Percentiles rank a stretch among this genome's conserved stretches.
Evolutionary conservation across 2,797 vertebrate genomes (phyloP).

Genomic region (Paramormyrops hopkinsi): DNA sequence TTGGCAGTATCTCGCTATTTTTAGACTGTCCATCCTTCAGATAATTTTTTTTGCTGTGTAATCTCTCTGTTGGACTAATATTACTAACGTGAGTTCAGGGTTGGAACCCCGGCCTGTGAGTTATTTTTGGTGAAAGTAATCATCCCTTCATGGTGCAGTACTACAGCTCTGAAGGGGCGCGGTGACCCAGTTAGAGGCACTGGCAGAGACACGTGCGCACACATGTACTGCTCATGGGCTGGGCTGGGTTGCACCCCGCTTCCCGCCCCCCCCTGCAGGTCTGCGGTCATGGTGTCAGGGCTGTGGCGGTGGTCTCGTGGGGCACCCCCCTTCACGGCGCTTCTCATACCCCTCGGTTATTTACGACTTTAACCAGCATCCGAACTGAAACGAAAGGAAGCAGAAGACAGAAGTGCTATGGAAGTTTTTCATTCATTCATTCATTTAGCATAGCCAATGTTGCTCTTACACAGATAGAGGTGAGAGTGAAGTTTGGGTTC

Average conservation of each 20-base stretch:
- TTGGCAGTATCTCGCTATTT: background rate
- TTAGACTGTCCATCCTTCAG: background rate
- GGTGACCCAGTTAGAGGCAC: background rate
- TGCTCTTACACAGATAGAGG: background rate
- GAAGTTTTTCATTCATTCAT: background rate
- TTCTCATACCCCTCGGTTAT: background rate
- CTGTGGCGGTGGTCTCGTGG: background rate
- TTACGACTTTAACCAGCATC: background rate
- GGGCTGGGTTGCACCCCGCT: background rate
- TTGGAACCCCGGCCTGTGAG: background rate
- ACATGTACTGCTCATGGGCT: background rate
- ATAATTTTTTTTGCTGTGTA: background rate
- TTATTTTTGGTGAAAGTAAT: slow-evolving; percentile 5
- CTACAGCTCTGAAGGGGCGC: background rate
- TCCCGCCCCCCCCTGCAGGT: background rate
- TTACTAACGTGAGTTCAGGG: background rate
- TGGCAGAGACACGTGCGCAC: background rate
- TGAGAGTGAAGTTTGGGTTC: background rate
- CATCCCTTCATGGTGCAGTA: background rate
- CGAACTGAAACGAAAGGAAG: background rate
- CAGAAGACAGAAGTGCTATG: background rate
- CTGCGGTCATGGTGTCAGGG: background rate
- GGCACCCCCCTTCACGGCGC: background rate
- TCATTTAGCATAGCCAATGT: background rate
- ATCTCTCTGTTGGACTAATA: background rate